A percentile compares a stretch with the other conserved stretches of the same genome.
phyloP scores from a whole-genome alignment of 1,140 invertebrate species.

The Pinna nobilis region DNA sequence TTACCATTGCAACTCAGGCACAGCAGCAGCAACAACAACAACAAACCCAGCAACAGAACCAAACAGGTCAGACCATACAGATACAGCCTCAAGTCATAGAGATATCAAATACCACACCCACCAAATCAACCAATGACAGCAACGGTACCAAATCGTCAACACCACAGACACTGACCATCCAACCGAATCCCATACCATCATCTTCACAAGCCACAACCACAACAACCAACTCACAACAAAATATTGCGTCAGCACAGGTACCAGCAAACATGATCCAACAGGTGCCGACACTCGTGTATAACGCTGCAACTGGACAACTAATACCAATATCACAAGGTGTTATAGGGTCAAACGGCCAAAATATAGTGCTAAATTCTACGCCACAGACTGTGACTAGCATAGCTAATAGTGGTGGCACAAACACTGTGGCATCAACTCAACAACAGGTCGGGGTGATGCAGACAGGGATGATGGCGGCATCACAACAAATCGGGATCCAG shows the following conservation, averaged over 20 bases:
- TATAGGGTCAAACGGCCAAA: constrained; percentile 34
- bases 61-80: constrained; percentile 37
- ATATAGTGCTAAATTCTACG: constrained; percentile 30
- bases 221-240: neutral
- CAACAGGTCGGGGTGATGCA: constrained; percentile 3
- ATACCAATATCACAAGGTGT: constrained; percentile 36
- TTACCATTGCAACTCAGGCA: constrained; percentile 16
- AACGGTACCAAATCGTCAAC: constrained; percentile 17
- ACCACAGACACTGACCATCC: constrained; percentile 77
- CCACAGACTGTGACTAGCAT: constrained; percentile 27
- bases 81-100: constrained; percentile 33
- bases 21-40: constrained; percentile 21
- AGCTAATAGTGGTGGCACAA: constrained; percentile 14
- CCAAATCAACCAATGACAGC: constrained; percentile 6
- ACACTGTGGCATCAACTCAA: constrained; percentile 26
- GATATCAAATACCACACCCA: constrained; percentile 19
- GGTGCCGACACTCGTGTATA: constrained; percentile 31
- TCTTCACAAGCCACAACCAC: constrained; percentile 64
- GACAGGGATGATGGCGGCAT: constrained; percentile 5
- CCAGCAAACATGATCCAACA: constrained; percentile 11
- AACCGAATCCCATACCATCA: constrained; percentile 74
- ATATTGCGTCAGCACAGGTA: neutral
- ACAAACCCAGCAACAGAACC: too few species aligned
- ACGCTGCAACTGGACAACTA: constrained; percentile 42
- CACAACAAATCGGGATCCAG: constrained; percentile 40